These are phyloP conservation scores for Lobophora halterata DNA, from an alignment of 2,888 invertebrate species.

Conservation along the genomic window DNA sequence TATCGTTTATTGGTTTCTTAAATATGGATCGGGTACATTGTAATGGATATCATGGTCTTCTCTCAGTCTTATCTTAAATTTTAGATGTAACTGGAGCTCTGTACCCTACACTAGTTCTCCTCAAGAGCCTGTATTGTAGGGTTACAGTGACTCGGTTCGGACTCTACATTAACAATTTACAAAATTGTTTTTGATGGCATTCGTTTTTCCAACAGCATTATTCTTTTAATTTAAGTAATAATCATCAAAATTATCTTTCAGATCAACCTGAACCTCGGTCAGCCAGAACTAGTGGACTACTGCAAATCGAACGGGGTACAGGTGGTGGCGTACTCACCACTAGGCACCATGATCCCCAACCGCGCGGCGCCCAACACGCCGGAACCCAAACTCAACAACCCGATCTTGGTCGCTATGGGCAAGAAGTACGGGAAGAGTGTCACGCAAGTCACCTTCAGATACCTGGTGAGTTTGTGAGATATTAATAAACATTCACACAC, in stretches of 20 bases:
- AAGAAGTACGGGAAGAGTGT: conserved; percentile 83
- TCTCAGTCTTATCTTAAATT: no score
- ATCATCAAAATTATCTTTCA: conserved; percentile 40
- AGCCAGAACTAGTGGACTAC: conserved; percentile 82
- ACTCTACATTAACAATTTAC: no score
- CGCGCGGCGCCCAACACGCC: conserved; percentile 62
- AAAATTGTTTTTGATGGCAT: no score
- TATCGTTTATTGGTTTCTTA: no score
- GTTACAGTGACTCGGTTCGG: no score
- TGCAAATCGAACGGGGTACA: conserved; percentile 81
- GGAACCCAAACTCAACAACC: conserved; percentile 77
- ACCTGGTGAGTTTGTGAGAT: conserved; percentile 43
- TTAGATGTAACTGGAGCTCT: no score
- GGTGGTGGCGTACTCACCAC: conserved; percentile 84
- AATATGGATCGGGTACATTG: no score
- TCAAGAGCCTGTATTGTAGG: no score
- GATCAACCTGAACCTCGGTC: conserved; percentile 83
- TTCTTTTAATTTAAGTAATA: not conserved
- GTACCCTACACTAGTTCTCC: no score
- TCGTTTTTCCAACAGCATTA: not conserved
- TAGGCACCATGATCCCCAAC: conserved; percentile 80
- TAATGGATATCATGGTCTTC: no score
- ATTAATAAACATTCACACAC: no score
- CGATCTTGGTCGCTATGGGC: conserved; percentile 77
- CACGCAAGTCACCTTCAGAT: conserved; percentile 75